Percentiles rank a stretch among this genome's conserved stretches.
Evolutionary conservation across 2,797 vertebrate species (phyloP).

Genomic region (Acrossocheilus fasciatus): DNA sequence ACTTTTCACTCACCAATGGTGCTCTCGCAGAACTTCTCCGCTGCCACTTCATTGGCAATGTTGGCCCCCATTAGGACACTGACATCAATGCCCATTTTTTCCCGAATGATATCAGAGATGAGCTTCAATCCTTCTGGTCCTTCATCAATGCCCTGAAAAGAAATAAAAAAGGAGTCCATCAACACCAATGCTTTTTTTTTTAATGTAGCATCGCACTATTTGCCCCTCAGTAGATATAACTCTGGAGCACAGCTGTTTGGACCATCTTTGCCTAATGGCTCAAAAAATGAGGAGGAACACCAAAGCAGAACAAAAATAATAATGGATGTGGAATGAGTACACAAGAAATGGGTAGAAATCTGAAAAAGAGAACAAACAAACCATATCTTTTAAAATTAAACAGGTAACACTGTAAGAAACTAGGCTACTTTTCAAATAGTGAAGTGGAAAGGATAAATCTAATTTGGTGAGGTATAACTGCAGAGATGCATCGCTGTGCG

Average conservation of each 20-base stretch:
- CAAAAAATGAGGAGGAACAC: constrained; percentile 50
- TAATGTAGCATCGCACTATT: constrained; percentile 31
- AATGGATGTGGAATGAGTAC: constrained; percentile 26
- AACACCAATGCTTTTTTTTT: constrained; percentile 13
- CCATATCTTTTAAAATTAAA: constrained; percentile 8
- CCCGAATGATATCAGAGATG: constrained; percentile 92
- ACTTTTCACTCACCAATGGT: constrained; percentile 84
- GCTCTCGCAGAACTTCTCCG: constrained; percentile 93
- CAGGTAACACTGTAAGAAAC: background rate
- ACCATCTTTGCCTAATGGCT: constrained; percentile 49
- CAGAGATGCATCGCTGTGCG: constrained; percentile 6
- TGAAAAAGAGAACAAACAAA: background rate
- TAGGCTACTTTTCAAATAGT: background rate
- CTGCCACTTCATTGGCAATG: constrained; percentile 91
- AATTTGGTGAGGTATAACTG: constrained; percentile 5
- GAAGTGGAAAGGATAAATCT: constrained; percentile 16
- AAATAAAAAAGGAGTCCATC: constrained; percentile 15
- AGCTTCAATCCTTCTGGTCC: constrained; percentile 88
- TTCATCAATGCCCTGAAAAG: constrained; percentile 88
- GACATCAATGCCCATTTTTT: constrained; percentile 92
- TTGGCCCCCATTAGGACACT: constrained; percentile 95
- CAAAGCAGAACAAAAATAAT: constrained; percentile 36
- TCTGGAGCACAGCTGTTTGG: constrained; percentile 46
- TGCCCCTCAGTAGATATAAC: constrained; percentile 18
- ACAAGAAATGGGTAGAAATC: constrained; percentile 33